phyloP scores from a whole-genome alignment of 1,140 invertebrate genomes.

The Drosophila mojavensis region DNA sequence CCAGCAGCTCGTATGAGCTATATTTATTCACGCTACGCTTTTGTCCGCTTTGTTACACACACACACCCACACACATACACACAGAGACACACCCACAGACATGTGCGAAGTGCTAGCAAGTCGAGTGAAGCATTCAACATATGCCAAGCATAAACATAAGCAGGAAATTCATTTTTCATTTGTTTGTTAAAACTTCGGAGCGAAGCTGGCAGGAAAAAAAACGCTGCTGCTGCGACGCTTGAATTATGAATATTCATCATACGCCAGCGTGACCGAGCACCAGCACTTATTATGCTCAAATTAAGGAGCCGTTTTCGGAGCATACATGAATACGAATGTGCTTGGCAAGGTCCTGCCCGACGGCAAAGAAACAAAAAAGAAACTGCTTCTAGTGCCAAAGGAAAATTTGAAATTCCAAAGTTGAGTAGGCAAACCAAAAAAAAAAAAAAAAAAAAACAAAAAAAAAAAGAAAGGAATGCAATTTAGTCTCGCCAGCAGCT shows the following conservation, averaged over 20 bases:
- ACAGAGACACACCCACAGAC: slow-evolving; percentile 8
- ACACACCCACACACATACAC: slow-evolving; percentile 17
- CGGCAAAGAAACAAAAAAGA: slow-evolving; percentile 15
- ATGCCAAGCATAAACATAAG: slow-evolving; percentile 79
- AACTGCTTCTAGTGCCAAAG: slow-evolving; percentile 42
- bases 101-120: slow-evolving; percentile 21
- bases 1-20: slow-evolving; percentile 74
- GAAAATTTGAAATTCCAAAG: slow-evolving; percentile 75
- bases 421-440: slow-evolving; percentile 40
- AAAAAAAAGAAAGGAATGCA: slow-evolving; percentile 46
- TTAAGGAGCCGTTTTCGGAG: slow-evolving; percentile 63
- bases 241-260: slow-evolving; percentile 79
- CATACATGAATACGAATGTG: slow-evolving; percentile 43
- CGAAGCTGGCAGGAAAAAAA: slow-evolving; percentile 60
- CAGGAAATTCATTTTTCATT: slow-evolving; percentile 82
- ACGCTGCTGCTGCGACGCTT: slow-evolving; percentile 38
- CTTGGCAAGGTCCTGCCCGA: slow-evolving; percentile 14
- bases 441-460: slow-evolving; percentile 1
- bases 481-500: slow-evolving; percentile 63
- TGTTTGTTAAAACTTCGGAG: slow-evolving; percentile 70
- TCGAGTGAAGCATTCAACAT: slow-evolving; percentile 69
- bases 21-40: slow-evolving; percentile 78
- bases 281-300: slow-evolving; percentile 79
- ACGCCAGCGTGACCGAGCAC: slow-evolving; percentile 56
- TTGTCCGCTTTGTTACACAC: slow-evolving; percentile 61